These are phyloP conservation scores for Hippoglossus stenolepis DNA, from an alignment of 2,113 vertebrate genomes.

Conservation along the genomic window DNA sequence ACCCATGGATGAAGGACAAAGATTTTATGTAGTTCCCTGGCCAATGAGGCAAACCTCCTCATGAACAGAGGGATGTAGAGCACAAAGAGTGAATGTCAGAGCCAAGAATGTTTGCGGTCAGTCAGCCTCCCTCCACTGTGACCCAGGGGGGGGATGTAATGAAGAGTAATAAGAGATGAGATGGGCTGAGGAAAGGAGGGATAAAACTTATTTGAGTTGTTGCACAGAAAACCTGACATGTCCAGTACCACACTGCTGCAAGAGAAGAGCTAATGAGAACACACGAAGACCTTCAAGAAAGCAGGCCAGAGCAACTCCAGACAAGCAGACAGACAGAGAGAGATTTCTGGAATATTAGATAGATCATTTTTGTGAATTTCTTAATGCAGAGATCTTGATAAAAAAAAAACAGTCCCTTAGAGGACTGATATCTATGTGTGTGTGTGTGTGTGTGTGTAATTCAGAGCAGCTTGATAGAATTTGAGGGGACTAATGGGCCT, in stretches of 20 bases:
- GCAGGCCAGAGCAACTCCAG: too few relatives aligned
- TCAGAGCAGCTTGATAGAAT: too few relatives aligned
- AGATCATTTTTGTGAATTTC: too few relatives aligned
- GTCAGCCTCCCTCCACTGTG: constrained; percentile 13
- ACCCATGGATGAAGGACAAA: neutral
- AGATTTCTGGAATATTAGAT: too few relatives aligned
- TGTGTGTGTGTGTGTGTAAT: too few relatives aligned
- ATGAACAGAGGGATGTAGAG: neutral
- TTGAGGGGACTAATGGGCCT: too few relatives aligned
- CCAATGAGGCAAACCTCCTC: neutral
- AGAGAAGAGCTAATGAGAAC: too few relatives aligned
- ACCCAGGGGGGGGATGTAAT: constrained; percentile 2
- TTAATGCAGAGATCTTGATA: too few relatives aligned
- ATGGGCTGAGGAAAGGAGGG: neutral
- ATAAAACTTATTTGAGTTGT: neutral
- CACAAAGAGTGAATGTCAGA: constrained; percentile 20
- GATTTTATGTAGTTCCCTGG: constrained; percentile 7
- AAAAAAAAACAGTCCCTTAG: too few relatives aligned
- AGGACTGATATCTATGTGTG: too few relatives aligned
- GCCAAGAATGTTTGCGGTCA: constrained; percentile 47
- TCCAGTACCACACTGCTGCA: neutral
- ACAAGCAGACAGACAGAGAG: too few relatives aligned
- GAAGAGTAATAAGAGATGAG: constrained; percentile 4
- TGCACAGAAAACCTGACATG: neutral
- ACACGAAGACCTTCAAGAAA: too few relatives aligned